Conservation (phyloP, 1,140 invertebrate genomes). For the Drosophila mauritiana region DNA sequence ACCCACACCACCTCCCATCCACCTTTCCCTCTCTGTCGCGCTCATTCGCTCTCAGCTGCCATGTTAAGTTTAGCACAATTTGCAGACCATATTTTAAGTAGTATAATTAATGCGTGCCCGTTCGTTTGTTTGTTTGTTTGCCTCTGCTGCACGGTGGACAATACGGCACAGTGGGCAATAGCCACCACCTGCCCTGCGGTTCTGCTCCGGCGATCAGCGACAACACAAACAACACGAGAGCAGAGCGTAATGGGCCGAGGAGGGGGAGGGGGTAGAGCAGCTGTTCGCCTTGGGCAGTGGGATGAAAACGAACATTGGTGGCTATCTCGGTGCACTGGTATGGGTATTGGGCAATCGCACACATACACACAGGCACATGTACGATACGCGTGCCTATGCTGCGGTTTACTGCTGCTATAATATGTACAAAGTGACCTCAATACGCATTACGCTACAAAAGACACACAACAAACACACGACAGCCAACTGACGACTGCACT, state of each 20-base stretch:
- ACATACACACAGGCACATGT: not conserved
- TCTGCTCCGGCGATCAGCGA: constrained; percentile 75
- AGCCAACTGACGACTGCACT: constrained; percentile 29
- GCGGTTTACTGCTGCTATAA: constrained; percentile 48
- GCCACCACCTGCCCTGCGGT: constrained; percentile 78
- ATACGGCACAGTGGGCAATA: constrained; percentile 16
- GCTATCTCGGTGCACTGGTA: constrained; percentile 27
- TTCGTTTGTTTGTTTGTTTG: constrained; percentile 32
- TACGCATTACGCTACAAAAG: constrained; percentile 50
- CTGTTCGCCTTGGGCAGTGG: constrained; percentile 65
- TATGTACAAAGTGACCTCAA: constrained; percentile 63
- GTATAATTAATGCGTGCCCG: constrained; percentile 72
- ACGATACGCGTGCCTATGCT: constrained; percentile 56
- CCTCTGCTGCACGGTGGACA: not conserved
- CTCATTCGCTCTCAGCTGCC: constrained; percentile 6
- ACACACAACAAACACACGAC: constrained; percentile 10
- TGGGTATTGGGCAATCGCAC: constrained; percentile 58
- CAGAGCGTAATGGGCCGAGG: not conserved
- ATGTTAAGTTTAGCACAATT: constrained; percentile 20
- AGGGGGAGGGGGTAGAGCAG: constrained; percentile 35
- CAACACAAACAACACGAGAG: constrained; percentile 29
- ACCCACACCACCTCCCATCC: constrained; percentile 16
- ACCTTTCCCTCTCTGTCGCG: constrained; percentile 3
- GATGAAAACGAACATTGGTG: constrained; percentile 62
- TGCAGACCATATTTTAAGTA: constrained; percentile 44